Conservation (phyloP, 2,888 invertebrate genomes). For the Tribolium freemani region DNA sequence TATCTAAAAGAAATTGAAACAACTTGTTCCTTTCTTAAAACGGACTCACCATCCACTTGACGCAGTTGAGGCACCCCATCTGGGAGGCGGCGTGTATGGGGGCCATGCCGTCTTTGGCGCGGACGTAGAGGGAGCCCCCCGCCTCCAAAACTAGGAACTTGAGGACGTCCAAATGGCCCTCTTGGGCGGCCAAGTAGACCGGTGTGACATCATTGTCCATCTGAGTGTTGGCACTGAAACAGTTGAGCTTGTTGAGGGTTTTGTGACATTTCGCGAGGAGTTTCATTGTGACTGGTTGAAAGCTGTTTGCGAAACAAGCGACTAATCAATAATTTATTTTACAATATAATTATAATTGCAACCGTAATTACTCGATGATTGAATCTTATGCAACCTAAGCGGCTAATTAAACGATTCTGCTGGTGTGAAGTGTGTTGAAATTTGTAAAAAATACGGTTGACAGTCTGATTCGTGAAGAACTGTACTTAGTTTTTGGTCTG, state of each 20-base stretch:
- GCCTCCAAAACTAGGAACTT: constrained; percentile 88
- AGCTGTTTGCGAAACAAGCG: constrained; percentile 24
- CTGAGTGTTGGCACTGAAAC: constrained; percentile 85
- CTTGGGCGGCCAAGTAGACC: constrained; percentile 90
- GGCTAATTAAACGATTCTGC: neutral
- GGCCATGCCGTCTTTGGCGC: constrained; percentile 92
- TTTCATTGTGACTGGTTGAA: neutral
- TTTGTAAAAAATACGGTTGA: neutral
- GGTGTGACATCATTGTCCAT: constrained; percentile 95
- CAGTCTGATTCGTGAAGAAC: neutral
- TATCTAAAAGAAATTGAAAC: constrained; percentile 70
- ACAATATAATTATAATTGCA: constrained; percentile 21
- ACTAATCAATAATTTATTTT: constrained; percentile 25
- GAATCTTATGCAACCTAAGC: constrained; percentile 7
- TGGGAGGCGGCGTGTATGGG: constrained; percentile 92
- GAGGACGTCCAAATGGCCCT: constrained; percentile 88
- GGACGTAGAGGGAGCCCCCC: constrained; percentile 84
- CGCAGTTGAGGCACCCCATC: constrained; percentile 88
- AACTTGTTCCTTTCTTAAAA: neutral
- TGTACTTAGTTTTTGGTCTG: neutral
- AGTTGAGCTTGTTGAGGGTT: neutral
- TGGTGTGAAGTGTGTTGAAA: too few species aligned
- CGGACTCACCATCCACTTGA: constrained; percentile 88
- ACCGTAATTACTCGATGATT: constrained; percentile 17
- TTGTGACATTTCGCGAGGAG: too few species aligned